These are phyloP conservation scores for Erebia palarica DNA, from an alignment of 2,888 invertebrate genomes.

Conservation along the genomic window DNA sequence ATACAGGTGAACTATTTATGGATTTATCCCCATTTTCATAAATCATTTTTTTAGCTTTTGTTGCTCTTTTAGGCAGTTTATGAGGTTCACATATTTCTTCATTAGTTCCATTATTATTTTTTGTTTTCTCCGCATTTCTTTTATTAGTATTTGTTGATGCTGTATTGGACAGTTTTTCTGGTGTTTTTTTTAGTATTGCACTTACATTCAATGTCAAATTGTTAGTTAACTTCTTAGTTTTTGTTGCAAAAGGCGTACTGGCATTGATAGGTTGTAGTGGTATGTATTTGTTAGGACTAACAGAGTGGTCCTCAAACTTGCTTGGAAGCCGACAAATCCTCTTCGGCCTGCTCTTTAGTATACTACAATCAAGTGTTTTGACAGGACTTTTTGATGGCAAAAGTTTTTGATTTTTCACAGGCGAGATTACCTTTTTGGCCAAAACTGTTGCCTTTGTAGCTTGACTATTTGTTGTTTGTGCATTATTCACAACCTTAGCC, in stretches of 20 bases:
- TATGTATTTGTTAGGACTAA: slow-evolving; percentile 64
- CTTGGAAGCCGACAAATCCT: slow-evolving; percentile 66
- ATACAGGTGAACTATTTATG: slow-evolving; percentile 14
- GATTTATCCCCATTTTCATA: neutral
- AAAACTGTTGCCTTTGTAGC: neutral
- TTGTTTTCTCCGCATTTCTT: neutral
- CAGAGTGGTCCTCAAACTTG: slow-evolving; percentile 63
- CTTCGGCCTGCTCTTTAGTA: slow-evolving; percentile 58
- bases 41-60: neutral
- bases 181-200: slow-evolving; percentile 23
- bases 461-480: neutral
- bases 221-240: slow-evolving; percentile 32
- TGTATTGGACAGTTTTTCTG: slow-evolving; percentile 6
- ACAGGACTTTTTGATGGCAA: slow-evolving; percentile 53
- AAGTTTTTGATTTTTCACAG: slow-evolving; percentile 23
- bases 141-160: neutral
- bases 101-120: neutral
- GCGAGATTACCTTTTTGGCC: slow-evolving; percentile 4
- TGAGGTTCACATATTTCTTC: neutral
- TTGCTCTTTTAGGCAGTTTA: neutral
- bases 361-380: slow-evolving; percentile 49
- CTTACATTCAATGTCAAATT: slow-evolving; percentile 27
- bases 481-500: neutral
- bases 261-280: slow-evolving; percentile 63
- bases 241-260: slow-evolving; percentile 62